Evolutionary conservation across 92 coral and sea anemone species (phyloP), one percentile per base, ranked within the genome.

Genomic region (Porites rus): DNA sequence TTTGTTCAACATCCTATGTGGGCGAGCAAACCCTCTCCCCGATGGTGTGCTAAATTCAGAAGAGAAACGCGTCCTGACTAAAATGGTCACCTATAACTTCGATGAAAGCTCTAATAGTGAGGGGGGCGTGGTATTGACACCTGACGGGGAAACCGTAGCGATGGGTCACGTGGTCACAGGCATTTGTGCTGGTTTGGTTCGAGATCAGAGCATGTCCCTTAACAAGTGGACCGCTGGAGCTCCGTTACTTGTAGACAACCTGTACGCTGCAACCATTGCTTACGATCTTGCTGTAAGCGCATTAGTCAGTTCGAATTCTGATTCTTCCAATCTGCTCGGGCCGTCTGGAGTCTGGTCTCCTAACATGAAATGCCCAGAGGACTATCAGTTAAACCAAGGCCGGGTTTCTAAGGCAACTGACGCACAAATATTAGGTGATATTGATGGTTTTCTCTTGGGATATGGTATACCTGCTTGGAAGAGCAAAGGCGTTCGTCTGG

Each of bases 101-200:
- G 8, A 24, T 10, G 75, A 76, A 18, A 20, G 2, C 51, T 13
- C 58, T 51, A 54, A 12, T 2, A 53, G 28, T 12, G 90, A 89
- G 18, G 46, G 59, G 73, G 94, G 97, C 62, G 97, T 94, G 61
- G 97, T 91, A 51, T 21, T 80, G 9, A 89, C 94, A n/a, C 83
- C 81, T 10, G 84, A 69, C 24, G 90, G 86, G 10, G 98, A 94
- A 74, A 76, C 92, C 10, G 70, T 94, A 43, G 94, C 94, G 12
- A 90, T 94, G 90, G 97, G 97, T 63, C 91, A 63, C 61, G 94
- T 94, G 87, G 58, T 91, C 56, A 69, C 90, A 5, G 97, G 97
- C n/a, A 86, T 94, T 63, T 87, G 93, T 51, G 97, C 97, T 12
- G 97, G 97, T 10, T 51, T 92, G 76, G 84, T 72, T 78, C 87